These are phyloP conservation scores for Cisticola juncidis DNA, from an alignment of 2,113 vertebrate genomes.

Conservation along the genomic window DNA sequence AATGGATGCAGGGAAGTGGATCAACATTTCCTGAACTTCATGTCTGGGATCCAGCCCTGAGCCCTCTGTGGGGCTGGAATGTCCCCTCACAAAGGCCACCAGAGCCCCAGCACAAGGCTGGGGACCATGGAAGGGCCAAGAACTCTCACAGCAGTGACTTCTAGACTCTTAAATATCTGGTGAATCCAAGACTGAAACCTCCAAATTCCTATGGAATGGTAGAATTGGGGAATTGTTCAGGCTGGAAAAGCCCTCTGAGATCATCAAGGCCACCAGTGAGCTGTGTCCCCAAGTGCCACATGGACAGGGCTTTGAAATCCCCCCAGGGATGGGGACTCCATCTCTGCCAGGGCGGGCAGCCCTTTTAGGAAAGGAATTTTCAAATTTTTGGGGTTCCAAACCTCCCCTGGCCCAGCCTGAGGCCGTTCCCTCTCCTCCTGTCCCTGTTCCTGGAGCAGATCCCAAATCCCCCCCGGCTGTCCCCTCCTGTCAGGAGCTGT, in stretches of 20 bases:
- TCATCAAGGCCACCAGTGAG: neutral
- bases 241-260: neutral
- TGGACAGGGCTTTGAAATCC: neutral
- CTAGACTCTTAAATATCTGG: neutral
- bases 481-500: neutral
- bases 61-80: neutral
- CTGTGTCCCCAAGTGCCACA: neutral
- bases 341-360: rapidly evolving
- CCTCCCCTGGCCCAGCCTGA: neutral
- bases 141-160: neutral
- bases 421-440: neutral
- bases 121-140: neutral
- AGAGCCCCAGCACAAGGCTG: neutral
- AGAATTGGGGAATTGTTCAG: neutral
- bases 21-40: neutral
- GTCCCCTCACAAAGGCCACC: neutral
- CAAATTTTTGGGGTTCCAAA: no score
- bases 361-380: neutral
- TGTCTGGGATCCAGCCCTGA: neutral
- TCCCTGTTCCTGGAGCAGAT: neutral
- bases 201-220: neutral
- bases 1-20: conserved; percentile 32
- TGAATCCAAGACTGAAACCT: rapidly evolving
- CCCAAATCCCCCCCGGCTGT: neutral
- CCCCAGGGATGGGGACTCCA: neutral